Evolutionary conservation across 2,888 invertebrate genomes (phyloP), one percentile per base, ranked within the genome.

Genomic region (Listrodromus nycthemerus): DNA sequence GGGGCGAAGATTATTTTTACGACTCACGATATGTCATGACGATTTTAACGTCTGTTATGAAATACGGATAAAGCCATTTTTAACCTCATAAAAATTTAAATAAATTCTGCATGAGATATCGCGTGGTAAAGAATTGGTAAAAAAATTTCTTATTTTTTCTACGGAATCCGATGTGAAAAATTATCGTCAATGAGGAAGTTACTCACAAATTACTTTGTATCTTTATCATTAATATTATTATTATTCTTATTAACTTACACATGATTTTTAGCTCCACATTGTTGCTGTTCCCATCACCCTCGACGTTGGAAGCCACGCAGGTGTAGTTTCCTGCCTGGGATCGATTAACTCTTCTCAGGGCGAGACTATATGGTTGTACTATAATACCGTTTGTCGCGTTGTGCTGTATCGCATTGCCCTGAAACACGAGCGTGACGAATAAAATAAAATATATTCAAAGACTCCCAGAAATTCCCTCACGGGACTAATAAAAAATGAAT

Each of bases 241-340:
- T 61, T 52, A 52, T 71, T 48, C 30, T 33, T 58, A 50, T 16
- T 58, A 91, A 97, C 98, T 97, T 95, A 98, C 98, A 98, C 96
- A 98, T 97, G 90, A 98, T 96, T 94, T 97, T 97, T 76, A 98
- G 95, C 91, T 96, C 95, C 55, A 98, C 96, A 65, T 95, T 95
- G 89, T 96, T 96, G 87, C 98, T 98, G 90, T 96, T 96, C 10
- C 98, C 98, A 89, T 98, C 98, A 0, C 98, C 98, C 93, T 98
- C 98, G 16, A 98, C 97, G 92, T 98, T 98, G 69, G 97, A 97
- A 1, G 98, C 98, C 30, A 97, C 96, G 93, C 98, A 98, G 48
- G 97, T 96, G 93, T 98, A 98, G 94, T 97, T 96, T 71, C 98
- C 98, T 1, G 97, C 97, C 92, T 97, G 97, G 87, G 95, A 95